Evolutionary conservation across 2,797 vertebrate genomes (phyloP).

Genomic region (Hylomyscus alleni): DNA sequence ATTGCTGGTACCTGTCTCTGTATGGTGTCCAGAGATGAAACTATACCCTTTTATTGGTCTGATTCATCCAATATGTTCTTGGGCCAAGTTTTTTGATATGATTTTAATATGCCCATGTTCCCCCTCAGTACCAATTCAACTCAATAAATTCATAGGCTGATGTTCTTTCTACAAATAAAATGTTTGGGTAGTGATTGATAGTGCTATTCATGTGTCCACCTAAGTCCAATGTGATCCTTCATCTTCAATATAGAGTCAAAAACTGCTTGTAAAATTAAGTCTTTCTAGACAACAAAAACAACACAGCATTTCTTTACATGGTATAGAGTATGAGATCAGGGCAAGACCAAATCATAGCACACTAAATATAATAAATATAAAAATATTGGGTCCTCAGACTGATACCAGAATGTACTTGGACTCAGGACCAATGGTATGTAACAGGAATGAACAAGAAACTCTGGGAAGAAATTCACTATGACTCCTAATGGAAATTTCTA

Average conservation of each 20-base stretch:
- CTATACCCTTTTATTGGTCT: not conserved
- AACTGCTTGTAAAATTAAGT: not conserved
- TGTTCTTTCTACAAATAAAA: not conserved
- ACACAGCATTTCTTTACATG: not conserved
- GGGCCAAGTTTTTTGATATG: not conserved
- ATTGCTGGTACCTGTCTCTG: not conserved
- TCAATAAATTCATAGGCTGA: not conserved
- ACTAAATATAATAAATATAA: not conserved
- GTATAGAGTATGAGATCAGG: not conserved
- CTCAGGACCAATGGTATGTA: not conserved
- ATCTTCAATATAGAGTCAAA: not conserved
- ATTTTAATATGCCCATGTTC: not conserved
- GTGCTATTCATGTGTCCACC: not conserved
- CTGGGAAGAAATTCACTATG: not conserved
- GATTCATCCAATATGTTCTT: not conserved
- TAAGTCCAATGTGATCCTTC: not conserved
- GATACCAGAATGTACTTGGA: no score
- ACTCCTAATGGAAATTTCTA: not conserved
- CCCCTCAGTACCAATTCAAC: not conserved
- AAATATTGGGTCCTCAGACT: not conserved
- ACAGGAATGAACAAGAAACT: not conserved
- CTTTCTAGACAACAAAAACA: not conserved
- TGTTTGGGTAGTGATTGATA: not conserved
- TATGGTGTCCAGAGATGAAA: not conserved
- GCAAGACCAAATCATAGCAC: not conserved